A percentile compares a stretch with the other conserved stretches of the same genome.
phyloP scores from a whole-genome alignment of 1,140 invertebrate genomes.

The Liolophura sinensis region DNA sequence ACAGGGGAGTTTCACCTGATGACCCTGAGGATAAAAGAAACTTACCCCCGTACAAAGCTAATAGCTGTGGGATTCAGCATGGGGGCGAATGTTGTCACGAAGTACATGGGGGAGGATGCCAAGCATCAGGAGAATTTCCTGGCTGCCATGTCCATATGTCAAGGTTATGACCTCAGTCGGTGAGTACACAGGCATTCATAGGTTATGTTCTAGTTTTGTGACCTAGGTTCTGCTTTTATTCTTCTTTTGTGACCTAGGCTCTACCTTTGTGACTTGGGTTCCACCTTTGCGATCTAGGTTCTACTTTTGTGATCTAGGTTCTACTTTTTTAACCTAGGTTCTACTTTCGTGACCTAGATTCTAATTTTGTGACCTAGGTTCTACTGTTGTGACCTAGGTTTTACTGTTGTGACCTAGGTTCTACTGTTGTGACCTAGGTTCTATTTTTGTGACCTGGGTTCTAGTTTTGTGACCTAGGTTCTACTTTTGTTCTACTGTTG shows the following conservation, averaged over 20 bases:
- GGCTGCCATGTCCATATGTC: conserved; percentile 86
- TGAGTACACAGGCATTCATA: conserved; percentile 62
- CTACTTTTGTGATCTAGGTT: not conserved
- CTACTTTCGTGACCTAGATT: not conserved
- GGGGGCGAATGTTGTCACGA: conserved; percentile 81
- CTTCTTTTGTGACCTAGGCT: not conserved
- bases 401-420: too few relatives aligned
- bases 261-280: not conserved
- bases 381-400: too few relatives aligned
- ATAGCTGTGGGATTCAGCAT: conserved; percentile 88
- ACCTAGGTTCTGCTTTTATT: not conserved
- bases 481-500: too few relatives aligned
- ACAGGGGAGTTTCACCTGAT: conserved; percentile 84
- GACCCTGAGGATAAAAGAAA: conserved; percentile 72
- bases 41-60: conserved; percentile 75
- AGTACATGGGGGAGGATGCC: conserved; percentile 79
- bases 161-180: conserved; percentile 88
- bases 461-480: too few relatives aligned
- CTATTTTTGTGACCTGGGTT: too few relatives aligned
- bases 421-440: too few relatives aligned
- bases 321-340: not conserved
- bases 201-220: not conserved
- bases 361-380: not conserved
- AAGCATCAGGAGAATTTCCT: conserved; percentile 69
- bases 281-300: not conserved